phyloP scores from a whole-genome alignment of 2,888 invertebrate genomes.

The Athripsodes cinereus region DNA sequence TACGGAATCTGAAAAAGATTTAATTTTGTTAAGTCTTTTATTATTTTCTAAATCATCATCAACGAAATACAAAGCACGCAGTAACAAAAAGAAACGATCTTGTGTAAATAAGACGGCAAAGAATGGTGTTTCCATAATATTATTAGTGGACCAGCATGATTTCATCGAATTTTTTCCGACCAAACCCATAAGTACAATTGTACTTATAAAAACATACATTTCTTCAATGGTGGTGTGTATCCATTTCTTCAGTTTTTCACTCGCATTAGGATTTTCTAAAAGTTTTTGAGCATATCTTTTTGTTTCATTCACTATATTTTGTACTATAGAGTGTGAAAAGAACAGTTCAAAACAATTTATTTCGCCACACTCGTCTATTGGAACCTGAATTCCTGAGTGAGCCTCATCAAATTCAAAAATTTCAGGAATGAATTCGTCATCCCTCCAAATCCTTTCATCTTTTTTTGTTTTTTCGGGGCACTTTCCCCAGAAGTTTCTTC shows the following conservation, averaged over 20 bases:
- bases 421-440: no score
- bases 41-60: no score
- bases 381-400: no score
- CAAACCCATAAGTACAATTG: conserved; percentile 11
- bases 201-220: conserved; percentile 6
- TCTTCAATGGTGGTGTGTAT: conserved; percentile 6
- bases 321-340: background rate
- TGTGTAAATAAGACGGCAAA: conserved; percentile 6
- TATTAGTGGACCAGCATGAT: conserved; percentile 7
- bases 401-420: no score
- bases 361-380: background rate
- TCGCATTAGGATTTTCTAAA: background rate
- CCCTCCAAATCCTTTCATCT: no score
- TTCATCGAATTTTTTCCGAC: conserved; percentile 4
- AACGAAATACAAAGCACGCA: background rate
- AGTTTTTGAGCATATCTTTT: background rate
- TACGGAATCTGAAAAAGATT: no score
- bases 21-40: no score
- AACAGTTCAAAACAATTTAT: conserved; percentile 6
- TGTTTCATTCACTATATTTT: background rate
- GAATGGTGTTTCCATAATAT: conserved; percentile 9
- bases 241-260: conserved; percentile 10
- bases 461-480: no score
- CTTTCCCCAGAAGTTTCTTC: no score
- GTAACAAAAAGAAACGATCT: conserved; percentile 5